These are phyloP conservation scores for Myripristis jacobus DNA, from an alignment of 2,797 vertebrate genomes.

Conservation along the genomic window DNA sequence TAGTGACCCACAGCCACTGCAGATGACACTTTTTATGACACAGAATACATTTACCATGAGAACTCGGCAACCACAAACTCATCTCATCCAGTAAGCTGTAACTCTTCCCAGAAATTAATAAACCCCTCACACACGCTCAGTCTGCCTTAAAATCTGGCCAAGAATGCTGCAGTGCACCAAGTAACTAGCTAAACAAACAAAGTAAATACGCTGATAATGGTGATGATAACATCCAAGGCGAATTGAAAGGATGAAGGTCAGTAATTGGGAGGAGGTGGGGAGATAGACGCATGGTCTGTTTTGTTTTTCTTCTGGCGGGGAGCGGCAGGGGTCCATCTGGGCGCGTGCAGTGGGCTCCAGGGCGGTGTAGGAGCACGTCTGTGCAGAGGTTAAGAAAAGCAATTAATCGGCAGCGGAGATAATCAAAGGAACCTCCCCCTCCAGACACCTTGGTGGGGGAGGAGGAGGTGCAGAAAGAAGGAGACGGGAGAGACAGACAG, in stretches of 20 bases:
- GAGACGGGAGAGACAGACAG: constrained; percentile 47
- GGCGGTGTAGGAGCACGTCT: constrained; percentile 73
- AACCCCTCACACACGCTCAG: constrained; percentile 44
- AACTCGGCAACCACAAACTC: constrained; percentile 45
- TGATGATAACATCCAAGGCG: constrained; percentile 62
- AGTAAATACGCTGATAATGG: constrained; percentile 73
- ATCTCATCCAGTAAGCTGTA: constrained; percentile 51
- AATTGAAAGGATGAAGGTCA: constrained; percentile 79
- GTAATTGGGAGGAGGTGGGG: constrained; percentile 75
- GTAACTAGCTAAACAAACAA: constrained; percentile 72
- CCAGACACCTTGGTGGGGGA: constrained; percentile 70
- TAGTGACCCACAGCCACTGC: constrained; percentile 54
- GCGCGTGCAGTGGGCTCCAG: constrained; percentile 66
- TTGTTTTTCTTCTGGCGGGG: constrained; percentile 70
- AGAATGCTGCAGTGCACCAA: constrained; percentile 64
- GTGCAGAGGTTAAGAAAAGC: constrained; percentile 83
- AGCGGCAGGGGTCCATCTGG: constrained; percentile 63
- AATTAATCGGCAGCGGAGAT: constrained; percentile 82
- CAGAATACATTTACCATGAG: constrained; percentile 60
- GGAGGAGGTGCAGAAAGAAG: constrained; percentile 24
- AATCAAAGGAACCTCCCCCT: constrained; percentile 83
- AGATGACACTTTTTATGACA: constrained; percentile 59
- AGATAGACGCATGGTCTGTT: constrained; percentile 55
- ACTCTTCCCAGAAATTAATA: constrained; percentile 59
- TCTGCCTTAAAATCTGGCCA: constrained; percentile 42